These are phyloP conservation scores for Athene noctua DNA, from an alignment of 2,113 vertebrate genomes.

Conservation along the genomic window DNA sequence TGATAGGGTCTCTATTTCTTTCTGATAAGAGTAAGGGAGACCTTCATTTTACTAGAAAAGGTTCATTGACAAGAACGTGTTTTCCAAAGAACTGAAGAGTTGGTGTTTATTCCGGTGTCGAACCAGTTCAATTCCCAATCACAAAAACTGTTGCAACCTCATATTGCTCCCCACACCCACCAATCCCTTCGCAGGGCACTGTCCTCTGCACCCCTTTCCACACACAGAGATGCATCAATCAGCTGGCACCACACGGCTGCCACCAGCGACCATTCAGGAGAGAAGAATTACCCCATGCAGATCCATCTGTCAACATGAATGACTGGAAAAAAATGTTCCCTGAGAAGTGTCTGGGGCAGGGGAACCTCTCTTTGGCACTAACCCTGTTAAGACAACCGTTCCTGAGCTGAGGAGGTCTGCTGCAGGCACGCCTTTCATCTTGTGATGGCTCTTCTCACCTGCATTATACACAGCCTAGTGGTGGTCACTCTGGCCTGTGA, in stretches of 20 bases:
- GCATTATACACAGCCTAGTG: rapidly evolving
- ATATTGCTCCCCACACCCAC: not conserved
- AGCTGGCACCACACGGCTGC: not conserved
- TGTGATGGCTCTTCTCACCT: not conserved
- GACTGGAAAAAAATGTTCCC: not conserved
- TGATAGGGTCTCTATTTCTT: not conserved
- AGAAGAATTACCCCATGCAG: not conserved
- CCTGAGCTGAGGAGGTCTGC: not conserved
- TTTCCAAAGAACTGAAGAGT: not conserved
- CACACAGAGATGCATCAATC: not conserved
- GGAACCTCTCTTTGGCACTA: not conserved
- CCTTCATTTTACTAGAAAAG: not conserved
- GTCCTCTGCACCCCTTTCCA: rapidly evolving
- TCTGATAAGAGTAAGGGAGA: not conserved
- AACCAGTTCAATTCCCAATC: not conserved
- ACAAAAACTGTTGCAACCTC: not conserved
- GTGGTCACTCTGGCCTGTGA: not conserved
- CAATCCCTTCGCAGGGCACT: not conserved
- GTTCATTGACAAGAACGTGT: not conserved
- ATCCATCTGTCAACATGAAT: not conserved
- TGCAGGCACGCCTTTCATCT: not conserved
- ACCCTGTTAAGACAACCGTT: rapidly evolving
- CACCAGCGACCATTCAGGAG: not conserved
- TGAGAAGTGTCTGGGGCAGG: not conserved
- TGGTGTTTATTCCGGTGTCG: not conserved